These are phyloP conservation scores for Eurytoma adleriae DNA, from an alignment of 2,888 invertebrate species.

Conservation along the genomic window DNA sequence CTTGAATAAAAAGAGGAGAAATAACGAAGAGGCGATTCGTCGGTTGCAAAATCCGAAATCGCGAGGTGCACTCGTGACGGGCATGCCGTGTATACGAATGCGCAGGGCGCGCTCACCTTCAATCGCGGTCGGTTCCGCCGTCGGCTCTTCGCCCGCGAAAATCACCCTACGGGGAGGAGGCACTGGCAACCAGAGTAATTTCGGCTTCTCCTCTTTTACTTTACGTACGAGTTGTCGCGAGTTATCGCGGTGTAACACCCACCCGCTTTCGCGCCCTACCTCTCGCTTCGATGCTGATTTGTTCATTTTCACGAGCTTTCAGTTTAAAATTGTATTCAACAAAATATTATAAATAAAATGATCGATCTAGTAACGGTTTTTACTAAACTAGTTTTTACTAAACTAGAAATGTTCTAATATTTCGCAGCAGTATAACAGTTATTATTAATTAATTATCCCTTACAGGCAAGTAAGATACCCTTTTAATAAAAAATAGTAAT, in stretches of 20 bases:
- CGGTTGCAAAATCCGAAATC: constrained; percentile 55
- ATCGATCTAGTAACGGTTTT: no score
- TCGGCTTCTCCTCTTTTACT: constrained; percentile 14
- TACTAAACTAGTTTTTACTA: no score
- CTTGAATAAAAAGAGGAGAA: not conserved
- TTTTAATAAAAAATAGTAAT: no score
- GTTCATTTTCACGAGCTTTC: no score
- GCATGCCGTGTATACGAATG: constrained; percentile 17
- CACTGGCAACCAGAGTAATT: not conserved
- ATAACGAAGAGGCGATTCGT: constrained; percentile 24
- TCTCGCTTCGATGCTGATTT: no score
- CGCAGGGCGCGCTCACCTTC: not conserved
- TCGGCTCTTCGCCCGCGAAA: constrained; percentile 27
- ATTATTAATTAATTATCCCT: no score
- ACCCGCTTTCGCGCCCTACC: no score
- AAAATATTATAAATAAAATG: no score
- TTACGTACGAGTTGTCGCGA: constrained; percentile 21
- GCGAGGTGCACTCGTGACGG: constrained; percentile 43
- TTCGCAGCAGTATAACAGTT: no score
- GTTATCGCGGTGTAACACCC: constrained; percentile 14
- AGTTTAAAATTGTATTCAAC: no score
- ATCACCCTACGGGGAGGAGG: constrained; percentile 51
- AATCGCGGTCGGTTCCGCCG: not conserved
- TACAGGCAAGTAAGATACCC: no score
- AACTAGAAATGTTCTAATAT: no score